Percentiles rank a stretch among this genome's conserved stretches.
Evolutionary conservation across 2,113 vertebrate species (phyloP).

Genomic region (Crotalus horridus): DNA sequence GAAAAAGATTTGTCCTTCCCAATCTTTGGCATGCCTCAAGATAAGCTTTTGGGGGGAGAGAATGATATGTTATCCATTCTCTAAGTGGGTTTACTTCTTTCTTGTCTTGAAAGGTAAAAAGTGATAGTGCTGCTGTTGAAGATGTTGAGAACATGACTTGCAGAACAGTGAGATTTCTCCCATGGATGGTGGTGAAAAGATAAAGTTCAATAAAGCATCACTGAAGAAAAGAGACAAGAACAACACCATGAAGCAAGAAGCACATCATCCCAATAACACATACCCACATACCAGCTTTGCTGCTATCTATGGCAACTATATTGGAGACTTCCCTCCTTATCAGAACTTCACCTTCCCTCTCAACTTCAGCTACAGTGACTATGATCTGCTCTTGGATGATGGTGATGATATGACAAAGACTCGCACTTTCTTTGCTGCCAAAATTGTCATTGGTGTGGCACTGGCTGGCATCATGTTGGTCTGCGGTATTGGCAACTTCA

Average conservation of each 20-base stretch:
- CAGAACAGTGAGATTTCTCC: neutral
- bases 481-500: conserved; percentile 86
- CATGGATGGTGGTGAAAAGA: neutral
- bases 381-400: conserved; percentile 80
- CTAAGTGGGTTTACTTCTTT: conserved; percentile 28
- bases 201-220: neutral
- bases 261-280: conserved; percentile 37
- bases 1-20: neutral
- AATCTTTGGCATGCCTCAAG: neutral
- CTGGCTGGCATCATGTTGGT: conserved; percentile 90
- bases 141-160: neutral
- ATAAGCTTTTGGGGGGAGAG: neutral
- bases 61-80: conserved; percentile 14
- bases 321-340: conserved; percentile 50
- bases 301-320: conserved; percentile 56
- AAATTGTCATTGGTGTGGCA: conserved; percentile 82
- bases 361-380: conserved; percentile 80
- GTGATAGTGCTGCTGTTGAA: neutral
- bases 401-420: conserved; percentile 88
- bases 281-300: conserved; percentile 59
- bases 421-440: conserved; percentile 86
- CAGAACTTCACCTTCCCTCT: conserved; percentile 65
- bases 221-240: neutral
- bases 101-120: conserved; percentile 31
- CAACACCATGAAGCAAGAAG: conserved; percentile 59